phyloP scores from a whole-genome alignment of 2,797 vertebrate genomes.

The Eurystomus glaucurus region DNA sequence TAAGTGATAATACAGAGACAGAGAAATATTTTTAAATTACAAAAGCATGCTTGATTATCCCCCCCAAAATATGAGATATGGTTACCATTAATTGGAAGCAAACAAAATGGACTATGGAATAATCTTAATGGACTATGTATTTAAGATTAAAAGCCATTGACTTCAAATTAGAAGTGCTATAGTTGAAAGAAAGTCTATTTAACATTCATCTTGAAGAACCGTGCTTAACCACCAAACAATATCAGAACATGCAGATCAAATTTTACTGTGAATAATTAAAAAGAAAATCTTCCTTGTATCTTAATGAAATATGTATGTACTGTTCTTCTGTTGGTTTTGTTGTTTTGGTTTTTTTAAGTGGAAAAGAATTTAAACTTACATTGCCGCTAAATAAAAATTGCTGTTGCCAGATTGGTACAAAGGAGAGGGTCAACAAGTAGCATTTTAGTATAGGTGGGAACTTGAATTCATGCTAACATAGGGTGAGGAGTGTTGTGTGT shows the following conservation, averaged over 20 bases:
- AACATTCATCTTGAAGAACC: constrained; percentile 74
- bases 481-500: constrained; percentile 73
- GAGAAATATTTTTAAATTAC: constrained; percentile 53
- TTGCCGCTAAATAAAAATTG: constrained; percentile 44
- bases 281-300: constrained; percentile 24
- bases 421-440: constrained; percentile 83
- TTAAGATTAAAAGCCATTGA: constrained; percentile 46
- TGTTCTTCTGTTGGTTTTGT: background rate
- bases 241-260: constrained; percentile 81
- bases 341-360: background rate
- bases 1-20: constrained; percentile 74
- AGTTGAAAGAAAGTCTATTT: constrained; percentile 51
- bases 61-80: constrained; percentile 66
- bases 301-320: constrained; percentile 60
- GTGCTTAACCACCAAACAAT: constrained; percentile 79
- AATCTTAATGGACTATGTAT: constrained; percentile 42
- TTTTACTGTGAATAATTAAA: constrained; percentile 53
- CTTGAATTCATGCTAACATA: constrained; percentile 86
- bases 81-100: constrained; percentile 76
- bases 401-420: constrained; percentile 97
- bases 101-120: constrained; percentile 67
- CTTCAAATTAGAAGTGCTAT: constrained; percentile 37
- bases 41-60: constrained; percentile 82
- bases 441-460: constrained; percentile 87
- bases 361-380: constrained; percentile 15